These are phyloP conservation scores for Varanus komodoensis DNA, from an alignment of 2,113 vertebrate genomes.

Conservation along the genomic window DNA sequence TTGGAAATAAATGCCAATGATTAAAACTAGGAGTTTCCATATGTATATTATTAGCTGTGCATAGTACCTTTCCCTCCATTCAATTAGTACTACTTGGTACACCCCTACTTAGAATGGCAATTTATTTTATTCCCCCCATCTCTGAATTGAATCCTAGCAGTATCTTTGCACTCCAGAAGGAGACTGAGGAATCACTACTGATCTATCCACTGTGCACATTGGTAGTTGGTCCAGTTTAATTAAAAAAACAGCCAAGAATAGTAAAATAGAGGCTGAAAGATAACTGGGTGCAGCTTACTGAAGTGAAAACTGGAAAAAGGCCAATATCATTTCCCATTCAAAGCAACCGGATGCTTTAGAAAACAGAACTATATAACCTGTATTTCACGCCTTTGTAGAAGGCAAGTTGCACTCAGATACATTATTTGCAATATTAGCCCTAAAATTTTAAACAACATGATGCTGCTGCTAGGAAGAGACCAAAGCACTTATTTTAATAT, in stretches of 20 bases:
- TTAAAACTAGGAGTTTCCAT: background rate
- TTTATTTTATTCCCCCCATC: background rate
- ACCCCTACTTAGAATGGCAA: background rate
- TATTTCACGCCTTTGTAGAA: background rate
- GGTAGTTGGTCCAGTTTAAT: too few species aligned
- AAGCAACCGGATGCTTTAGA: background rate
- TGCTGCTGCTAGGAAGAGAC: background rate
- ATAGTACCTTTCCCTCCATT: background rate
- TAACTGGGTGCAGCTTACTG: background rate
- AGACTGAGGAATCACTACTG: background rate
- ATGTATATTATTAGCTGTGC: background rate
- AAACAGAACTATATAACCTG: background rate
- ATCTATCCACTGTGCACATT: background rate
- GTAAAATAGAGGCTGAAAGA: too few species aligned
- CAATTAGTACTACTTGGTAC: background rate
- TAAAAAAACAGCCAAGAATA: too few species aligned
- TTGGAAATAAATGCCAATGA: background rate
- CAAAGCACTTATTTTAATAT: background rate
- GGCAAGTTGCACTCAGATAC: background rate
- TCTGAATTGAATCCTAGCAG: background rate
- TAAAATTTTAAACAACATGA: background rate
- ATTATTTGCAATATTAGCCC: background rate
- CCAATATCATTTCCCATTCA: background rate
- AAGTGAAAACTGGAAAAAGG: background rate
- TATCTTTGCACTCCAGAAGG: background rate